These are phyloP conservation scores for Volucella bombylans DNA, from an alignment of 2,888 invertebrate genomes.

Conservation along the genomic window DNA sequence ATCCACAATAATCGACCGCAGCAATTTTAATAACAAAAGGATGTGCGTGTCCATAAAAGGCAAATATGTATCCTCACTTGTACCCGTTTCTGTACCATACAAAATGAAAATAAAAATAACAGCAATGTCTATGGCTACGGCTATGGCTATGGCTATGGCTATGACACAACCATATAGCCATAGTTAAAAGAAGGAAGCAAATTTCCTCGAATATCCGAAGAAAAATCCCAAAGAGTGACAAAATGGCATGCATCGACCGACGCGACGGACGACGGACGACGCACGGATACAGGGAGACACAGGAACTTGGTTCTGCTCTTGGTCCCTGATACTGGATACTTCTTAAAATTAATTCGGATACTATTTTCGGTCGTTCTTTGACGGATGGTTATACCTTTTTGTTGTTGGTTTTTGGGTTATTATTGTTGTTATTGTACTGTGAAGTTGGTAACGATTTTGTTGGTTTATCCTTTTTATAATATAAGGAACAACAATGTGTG, in stretches of 20 bases:
- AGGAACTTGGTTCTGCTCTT: too few relatives aligned
- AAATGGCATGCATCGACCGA: neutral
- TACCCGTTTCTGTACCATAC: neutral
- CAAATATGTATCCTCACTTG: constrained; percentile 14
- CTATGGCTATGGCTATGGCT: too few relatives aligned
- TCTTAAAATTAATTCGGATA: constrained; percentile 53
- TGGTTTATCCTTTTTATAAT: constrained; percentile 42
- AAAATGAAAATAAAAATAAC: constrained; percentile 27
- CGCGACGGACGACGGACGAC: neutral
- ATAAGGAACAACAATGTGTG: constrained; percentile 37
- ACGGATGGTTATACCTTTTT: too few relatives aligned
- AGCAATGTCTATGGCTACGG: too few relatives aligned
- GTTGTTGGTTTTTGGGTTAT: constrained; percentile 6
- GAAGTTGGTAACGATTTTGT: constrained; percentile 26
- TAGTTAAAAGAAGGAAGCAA: neutral
- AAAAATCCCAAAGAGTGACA: constrained; percentile 34
- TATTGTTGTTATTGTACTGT: neutral
- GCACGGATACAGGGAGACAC: too few relatives aligned
- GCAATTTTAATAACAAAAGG: neutral
- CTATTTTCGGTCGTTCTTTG: constrained; percentile 38
- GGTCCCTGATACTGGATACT: constrained; percentile 7
- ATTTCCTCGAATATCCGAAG: constrained; percentile 40
- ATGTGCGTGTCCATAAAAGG: constrained; percentile 34
- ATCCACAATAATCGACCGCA: too few relatives aligned
- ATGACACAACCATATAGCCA: too few relatives aligned